Evolutionary conservation across 2,113 vertebrate species (phyloP).

Genomic region (Nycticebus coucang): DNA sequence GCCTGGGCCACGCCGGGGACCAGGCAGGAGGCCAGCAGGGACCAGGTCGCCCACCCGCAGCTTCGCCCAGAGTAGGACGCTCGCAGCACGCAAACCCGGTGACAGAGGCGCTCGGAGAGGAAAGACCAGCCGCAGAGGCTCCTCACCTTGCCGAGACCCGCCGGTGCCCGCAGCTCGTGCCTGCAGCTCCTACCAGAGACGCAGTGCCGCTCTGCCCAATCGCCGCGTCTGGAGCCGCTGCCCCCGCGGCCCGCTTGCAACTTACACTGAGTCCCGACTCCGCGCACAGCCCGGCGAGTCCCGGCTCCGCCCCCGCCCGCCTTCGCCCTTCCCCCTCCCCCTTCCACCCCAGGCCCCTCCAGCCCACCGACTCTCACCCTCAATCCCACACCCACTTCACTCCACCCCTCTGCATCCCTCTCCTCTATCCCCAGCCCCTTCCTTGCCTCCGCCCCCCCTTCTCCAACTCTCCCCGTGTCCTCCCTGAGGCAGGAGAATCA

Average conservation of each 20-base stretch:
- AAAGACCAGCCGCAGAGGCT: neutral
- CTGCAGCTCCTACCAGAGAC: slow-evolving; percentile 69
- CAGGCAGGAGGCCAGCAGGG: neutral
- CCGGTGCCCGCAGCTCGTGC: slow-evolving; percentile 77
- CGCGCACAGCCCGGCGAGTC: no score
- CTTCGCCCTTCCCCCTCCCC: no score
- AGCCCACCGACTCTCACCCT: no score
- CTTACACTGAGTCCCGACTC: no score
- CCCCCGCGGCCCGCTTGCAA: slow-evolving; percentile 75
- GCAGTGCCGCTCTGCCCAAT: slow-evolving; percentile 71
- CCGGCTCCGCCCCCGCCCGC: no score
- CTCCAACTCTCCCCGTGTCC: no score
- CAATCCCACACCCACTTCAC: no score
- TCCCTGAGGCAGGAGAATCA: no score
- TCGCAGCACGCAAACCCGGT: slow-evolving; percentile 22
- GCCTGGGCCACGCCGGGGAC: neutral
- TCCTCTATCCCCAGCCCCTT: no score
- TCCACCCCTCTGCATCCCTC: no score
- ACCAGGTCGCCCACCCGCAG: neutral
- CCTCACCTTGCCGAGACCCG: slow-evolving; percentile 76
- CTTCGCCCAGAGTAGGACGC: neutral
- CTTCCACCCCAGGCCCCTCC: no score
- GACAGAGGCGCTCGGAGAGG: neutral
- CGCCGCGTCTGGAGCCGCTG: slow-evolving; percentile 68
- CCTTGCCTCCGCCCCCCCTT: no score